Evolutionary conservation across 2,113 vertebrate species (phyloP).

Genomic region (Ailurus styani): DNA sequence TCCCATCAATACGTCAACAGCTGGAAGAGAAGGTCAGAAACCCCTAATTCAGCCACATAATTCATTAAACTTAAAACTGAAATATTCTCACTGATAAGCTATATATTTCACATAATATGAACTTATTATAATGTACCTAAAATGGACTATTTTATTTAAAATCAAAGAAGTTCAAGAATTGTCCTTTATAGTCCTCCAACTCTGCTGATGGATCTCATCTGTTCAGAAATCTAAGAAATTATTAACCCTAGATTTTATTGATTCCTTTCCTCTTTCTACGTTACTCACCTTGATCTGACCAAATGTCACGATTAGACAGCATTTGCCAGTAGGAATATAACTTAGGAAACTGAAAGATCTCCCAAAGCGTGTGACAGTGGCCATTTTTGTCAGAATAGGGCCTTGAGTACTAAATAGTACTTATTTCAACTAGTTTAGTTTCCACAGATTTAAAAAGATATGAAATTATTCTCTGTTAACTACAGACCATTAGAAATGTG

Average conservation of each 20-base stretch:
- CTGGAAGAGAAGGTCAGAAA: background rate
- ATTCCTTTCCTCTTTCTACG: background rate
- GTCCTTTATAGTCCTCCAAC: background rate
- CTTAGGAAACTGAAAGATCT: background rate
- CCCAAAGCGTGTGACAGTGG: background rate
- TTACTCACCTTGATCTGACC: background rate
- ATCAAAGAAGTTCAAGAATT: background rate
- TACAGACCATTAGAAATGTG: background rate
- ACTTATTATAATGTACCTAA: background rate
- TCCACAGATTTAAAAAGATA: background rate
- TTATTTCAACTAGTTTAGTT: slow-evolving; percentile 19
- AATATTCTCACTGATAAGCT: background rate
- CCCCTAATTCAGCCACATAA: background rate
- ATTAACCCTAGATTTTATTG: background rate
- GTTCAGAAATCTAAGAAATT: slow-evolving; percentile 24
- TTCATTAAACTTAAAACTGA: background rate
- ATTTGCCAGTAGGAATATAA: background rate
- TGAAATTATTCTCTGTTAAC: background rate
- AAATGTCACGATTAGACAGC: background rate
- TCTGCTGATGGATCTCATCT: background rate
- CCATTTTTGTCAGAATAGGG: slow-evolving; percentile 12
- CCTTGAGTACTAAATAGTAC: background rate
- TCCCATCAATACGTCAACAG: background rate
- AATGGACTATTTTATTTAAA: slow-evolving; percentile 24
- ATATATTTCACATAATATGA: background rate